Percentiles rank a stretch among this genome's conserved stretches.
phyloP scores from a whole-genome alignment of 1,140 invertebrate genomes.

The Heliconius eleuchia region DNA sequence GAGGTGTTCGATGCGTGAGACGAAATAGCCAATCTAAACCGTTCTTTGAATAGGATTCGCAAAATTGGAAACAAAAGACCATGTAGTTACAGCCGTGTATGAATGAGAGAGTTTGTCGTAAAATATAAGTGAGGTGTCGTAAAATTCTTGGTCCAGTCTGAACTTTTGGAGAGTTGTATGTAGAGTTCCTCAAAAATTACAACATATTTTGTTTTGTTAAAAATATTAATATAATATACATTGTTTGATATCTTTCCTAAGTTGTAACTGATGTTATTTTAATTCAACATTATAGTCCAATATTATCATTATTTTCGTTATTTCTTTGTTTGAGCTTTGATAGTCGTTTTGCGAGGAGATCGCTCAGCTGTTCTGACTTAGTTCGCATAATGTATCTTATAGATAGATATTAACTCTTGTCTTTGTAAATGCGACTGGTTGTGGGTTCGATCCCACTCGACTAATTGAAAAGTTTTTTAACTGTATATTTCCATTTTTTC shows the following conservation, averaged over 20 bases:
- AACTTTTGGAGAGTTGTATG: not conserved
- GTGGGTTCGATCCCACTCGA: no score
- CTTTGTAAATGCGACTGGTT: no score
- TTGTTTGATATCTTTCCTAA: not conserved
- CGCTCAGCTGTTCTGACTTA: not conserved
- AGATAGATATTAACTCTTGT: not conserved
- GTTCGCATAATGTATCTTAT: not conserved
- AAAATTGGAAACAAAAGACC: not conserved
- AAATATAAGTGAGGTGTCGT: not conserved
- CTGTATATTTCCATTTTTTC: no score
- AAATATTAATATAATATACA: not conserved
- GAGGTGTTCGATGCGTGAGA: not conserved
- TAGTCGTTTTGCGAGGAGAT: not conserved
- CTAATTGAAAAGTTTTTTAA: no score
- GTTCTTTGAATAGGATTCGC: not conserved
- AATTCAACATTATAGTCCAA: slow-evolving; percentile 14
- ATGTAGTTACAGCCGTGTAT: not conserved
- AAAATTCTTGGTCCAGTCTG: not conserved
- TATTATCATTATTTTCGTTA: slow-evolving; percentile 1
- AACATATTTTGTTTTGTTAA: not conserved
- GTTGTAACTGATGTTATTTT: slow-evolving; percentile 1
- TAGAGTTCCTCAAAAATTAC: not conserved
- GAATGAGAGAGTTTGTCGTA: not conserved
- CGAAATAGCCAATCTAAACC: not conserved
- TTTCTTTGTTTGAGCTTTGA: slow-evolving; percentile 10